Percentiles rank a stretch among this genome's conserved stretches.
Evolutionary conservation across 2,888 invertebrate genomes (phyloP).

Genomic region (Pammene aurita): DNA sequence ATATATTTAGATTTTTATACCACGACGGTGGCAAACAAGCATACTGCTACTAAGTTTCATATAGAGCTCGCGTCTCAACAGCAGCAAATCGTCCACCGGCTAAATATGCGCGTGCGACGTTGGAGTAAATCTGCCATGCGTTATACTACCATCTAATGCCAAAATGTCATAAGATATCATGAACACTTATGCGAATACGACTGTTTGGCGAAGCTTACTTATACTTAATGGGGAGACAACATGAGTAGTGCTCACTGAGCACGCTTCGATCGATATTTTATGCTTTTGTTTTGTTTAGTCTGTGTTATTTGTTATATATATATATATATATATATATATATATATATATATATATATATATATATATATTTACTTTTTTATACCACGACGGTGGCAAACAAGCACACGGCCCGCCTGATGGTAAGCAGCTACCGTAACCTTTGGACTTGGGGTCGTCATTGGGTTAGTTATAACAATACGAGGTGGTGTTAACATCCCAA

Average conservation of each 20-base stretch:
- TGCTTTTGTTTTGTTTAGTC: slow-evolving; percentile 32
- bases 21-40: too few relatives aligned
- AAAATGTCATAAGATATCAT: not conserved
- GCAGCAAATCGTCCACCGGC: slow-evolving; percentile 39
- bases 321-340: too few relatives aligned
- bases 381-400: too few relatives aligned
- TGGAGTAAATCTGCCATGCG: slow-evolving; percentile 63
- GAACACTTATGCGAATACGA: not conserved
- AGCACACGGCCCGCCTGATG: too few relatives aligned
- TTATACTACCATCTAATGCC: slow-evolving; percentile 47
- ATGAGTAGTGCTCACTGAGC: slow-evolving; percentile 42
- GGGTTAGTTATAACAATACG: not conserved
- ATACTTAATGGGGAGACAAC: slow-evolving; percentile 64
- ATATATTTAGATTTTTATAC: too few relatives aligned
- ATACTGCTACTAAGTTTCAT: too few relatives aligned
- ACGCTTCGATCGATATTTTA: slow-evolving; percentile 54
- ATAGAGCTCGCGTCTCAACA: not conserved
- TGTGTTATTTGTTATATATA: not conserved
- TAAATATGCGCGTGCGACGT: slow-evolving; percentile 61
- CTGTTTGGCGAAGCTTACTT: slow-evolving; percentile 40
- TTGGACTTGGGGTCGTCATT: too few relatives aligned
- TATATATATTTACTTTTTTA: too few relatives aligned
- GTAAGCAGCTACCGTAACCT: too few relatives aligned
- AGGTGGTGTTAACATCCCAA: not conserved
- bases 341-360: too few relatives aligned